phyloP scores from a whole-genome alignment of 2,888 invertebrate species.

The Amphipoea oculea region DNA sequence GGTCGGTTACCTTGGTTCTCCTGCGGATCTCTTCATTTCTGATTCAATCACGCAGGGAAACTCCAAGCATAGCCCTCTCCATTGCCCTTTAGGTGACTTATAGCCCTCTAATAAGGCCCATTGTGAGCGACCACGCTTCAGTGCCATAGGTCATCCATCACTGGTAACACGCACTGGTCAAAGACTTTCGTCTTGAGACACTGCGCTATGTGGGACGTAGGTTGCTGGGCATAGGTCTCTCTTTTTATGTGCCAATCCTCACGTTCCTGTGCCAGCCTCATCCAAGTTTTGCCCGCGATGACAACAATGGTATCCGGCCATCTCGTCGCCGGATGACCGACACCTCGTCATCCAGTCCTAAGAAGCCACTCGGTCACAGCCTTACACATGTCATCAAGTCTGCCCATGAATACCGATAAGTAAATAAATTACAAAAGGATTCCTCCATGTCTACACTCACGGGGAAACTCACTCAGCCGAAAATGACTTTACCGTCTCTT shows the following conservation, averaged over 20 bases:
- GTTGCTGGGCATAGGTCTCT: neutral
- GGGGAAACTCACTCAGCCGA: constrained; percentile 60
- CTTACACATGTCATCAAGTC: neutral
- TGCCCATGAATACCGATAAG: constrained; percentile 65
- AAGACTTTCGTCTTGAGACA: too few relatives aligned
- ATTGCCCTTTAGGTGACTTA: too few relatives aligned
- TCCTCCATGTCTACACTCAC: constrained; percentile 20
- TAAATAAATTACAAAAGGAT: constrained; percentile 26
- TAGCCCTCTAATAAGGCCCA: too few relatives aligned
- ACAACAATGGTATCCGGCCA: neutral
- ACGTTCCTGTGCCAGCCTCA: neutral
- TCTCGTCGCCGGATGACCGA: neutral
- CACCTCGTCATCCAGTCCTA: neutral
- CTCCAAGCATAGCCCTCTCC: too few relatives aligned
- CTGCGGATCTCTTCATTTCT: too few relatives aligned
- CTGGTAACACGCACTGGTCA: too few relatives aligned
- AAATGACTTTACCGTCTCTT: constrained; percentile 69
- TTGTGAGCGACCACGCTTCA: too few relatives aligned
- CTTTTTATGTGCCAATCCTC: neutral
- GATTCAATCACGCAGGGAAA: too few relatives aligned
- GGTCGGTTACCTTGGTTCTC: too few relatives aligned
- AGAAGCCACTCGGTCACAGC: neutral
- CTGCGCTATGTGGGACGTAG: too few relatives aligned
- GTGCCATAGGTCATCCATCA: too few relatives aligned
- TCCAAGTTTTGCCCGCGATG: neutral